Conservation (phyloP, 2,113 vertebrate genomes). For the Notechis scutatus region DNA sequence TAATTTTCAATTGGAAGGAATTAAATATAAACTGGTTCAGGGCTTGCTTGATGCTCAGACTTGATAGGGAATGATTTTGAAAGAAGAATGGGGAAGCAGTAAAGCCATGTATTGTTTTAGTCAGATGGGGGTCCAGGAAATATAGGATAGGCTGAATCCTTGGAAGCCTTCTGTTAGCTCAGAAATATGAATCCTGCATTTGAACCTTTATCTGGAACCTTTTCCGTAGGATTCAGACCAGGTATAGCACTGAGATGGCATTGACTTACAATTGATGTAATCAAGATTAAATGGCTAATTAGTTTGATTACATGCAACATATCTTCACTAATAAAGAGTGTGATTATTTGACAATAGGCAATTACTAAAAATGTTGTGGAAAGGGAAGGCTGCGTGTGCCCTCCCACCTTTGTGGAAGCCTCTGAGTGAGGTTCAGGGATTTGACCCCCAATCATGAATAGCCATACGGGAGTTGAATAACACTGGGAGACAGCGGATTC, state of each 20-base stretch:
- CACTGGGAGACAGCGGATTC: not conserved
- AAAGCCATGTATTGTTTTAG: not conserved
- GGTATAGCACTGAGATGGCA: not conserved
- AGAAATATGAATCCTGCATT: not conserved
- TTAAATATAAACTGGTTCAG: not conserved
- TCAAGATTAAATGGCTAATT: slow-evolving; percentile 63
- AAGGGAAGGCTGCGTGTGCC: not conserved
- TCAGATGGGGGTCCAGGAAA: not conserved
- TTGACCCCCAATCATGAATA: not conserved
- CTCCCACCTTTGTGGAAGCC: not conserved
- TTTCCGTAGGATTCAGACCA: not conserved
- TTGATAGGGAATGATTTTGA: not conserved
- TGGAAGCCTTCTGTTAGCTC: not conserved
- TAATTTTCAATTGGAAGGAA: not conserved
- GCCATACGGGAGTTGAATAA: not conserved
- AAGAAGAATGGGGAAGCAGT: not conserved
- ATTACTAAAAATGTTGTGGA: fast-evolving
- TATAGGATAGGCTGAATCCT: not conserved
- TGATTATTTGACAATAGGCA: not conserved
- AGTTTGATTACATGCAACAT: slow-evolving; percentile 51
- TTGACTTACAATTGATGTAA: not conserved
- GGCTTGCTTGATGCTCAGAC: not conserved
- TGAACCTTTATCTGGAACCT: not conserved
- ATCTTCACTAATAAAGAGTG: not conserved
- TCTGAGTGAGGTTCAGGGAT: not conserved